phyloP scores from a whole-genome alignment of 2,113 vertebrate species.

The Halcyon senegalensis region DNA sequence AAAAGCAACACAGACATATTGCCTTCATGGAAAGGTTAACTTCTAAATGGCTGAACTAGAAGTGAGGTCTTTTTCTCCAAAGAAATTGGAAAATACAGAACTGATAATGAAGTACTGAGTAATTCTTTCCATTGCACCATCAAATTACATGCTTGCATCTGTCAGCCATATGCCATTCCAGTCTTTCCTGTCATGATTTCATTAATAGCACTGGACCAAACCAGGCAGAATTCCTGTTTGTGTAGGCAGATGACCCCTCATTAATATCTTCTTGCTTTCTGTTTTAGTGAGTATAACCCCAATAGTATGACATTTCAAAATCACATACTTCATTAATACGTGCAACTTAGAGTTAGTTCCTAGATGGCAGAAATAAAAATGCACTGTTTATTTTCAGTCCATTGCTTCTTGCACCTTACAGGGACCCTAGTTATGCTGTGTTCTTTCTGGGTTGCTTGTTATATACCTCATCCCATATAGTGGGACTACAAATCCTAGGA shows the following conservation, averaged over 20 bases:
- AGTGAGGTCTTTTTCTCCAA: neutral
- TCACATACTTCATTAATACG: neutral
- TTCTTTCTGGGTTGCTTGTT: neutral
- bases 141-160: conserved; percentile 56
- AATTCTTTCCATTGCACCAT: conserved; percentile 57
- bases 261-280: conserved; percentile 46
- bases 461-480: neutral
- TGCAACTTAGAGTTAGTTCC: neutral
- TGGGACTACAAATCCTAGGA: neutral
- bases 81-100: conserved; percentile 6
- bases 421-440: neutral
- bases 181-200: conserved; percentile 56
- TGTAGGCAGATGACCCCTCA: conserved; percentile 51
- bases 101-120: conserved; percentile 38
- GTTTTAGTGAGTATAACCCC: conserved; percentile 13
- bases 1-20: neutral
- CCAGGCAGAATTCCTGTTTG: conserved; percentile 56
- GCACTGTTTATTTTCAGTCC: neutral
- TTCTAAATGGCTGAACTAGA: neutral
- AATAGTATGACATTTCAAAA: conserved; percentile 41
- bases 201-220: conserved; percentile 40
- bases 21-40: neutral
- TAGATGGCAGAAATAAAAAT: neutral
- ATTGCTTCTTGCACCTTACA: neutral
- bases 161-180: conserved; percentile 61